Evolutionary conservation across 2,888 invertebrate genomes (phyloP).

Genomic region (Brachyptera putata): DNA sequence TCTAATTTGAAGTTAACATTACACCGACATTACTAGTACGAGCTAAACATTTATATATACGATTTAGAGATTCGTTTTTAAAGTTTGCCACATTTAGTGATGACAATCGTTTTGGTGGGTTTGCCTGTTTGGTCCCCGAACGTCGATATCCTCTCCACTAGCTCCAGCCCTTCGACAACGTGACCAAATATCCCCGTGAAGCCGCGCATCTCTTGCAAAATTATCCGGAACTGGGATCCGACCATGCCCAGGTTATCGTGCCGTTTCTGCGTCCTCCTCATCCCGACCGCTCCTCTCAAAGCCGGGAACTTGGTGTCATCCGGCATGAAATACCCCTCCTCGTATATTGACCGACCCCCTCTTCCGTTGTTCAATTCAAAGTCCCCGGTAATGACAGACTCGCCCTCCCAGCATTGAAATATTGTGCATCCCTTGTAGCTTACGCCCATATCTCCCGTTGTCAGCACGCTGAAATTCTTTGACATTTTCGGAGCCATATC

Average conservation of each 20-base stretch:
- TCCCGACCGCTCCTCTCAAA: slow-evolving; percentile 72
- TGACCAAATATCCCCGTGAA: slow-evolving; percentile 79
- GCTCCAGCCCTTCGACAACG: slow-evolving; percentile 73
- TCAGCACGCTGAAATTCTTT: slow-evolving; percentile 68
- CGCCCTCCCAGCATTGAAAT: slow-evolving; percentile 79
- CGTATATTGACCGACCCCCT: slow-evolving; percentile 71
- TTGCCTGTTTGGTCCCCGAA: slow-evolving; percentile 74
- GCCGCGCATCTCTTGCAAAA: slow-evolving; percentile 75
- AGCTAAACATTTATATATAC: no score
- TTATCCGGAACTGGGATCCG: slow-evolving; percentile 79
- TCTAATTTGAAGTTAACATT: no score
- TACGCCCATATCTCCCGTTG: slow-evolving; percentile 68
- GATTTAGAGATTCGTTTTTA: slow-evolving; percentile 44
- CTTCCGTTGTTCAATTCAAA: slow-evolving; percentile 77
- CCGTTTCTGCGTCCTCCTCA: slow-evolving; percentile 74
- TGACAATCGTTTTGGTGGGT: slow-evolving; percentile 67
- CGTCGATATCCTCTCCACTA: slow-evolving; percentile 73
- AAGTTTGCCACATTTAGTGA: slow-evolving; percentile 71
- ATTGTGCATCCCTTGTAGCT: slow-evolving; percentile 76
- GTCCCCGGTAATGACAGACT: slow-evolving; percentile 72
- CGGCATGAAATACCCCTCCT: slow-evolving; percentile 73
- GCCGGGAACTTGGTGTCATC: slow-evolving; percentile 75
- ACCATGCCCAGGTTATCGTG: slow-evolving; percentile 77
- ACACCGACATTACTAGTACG: no score
- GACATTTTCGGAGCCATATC: slow-evolving; percentile 79